Evolutionary conservation across 2,888 invertebrate genomes (phyloP).

Genomic region (Scaptomyza cyrtandrae): DNA sequence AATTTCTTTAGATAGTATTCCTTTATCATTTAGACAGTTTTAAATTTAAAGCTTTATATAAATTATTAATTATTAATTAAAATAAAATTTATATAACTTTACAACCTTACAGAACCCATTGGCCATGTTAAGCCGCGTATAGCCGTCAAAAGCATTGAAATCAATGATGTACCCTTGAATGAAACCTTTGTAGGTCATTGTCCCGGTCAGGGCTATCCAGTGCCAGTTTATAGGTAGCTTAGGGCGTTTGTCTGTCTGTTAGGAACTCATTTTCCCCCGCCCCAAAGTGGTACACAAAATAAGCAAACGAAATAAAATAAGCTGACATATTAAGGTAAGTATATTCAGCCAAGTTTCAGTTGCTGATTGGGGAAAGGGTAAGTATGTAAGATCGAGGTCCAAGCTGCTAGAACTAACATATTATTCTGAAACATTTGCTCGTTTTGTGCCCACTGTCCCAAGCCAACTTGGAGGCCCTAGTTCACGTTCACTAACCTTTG

Average conservation of each 20-base stretch:
- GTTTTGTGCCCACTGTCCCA: slow-evolving; percentile 48
- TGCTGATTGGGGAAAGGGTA: slow-evolving; percentile 15
- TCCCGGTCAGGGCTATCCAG: slow-evolving; percentile 89
- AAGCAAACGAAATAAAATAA: slow-evolving; percentile 46
- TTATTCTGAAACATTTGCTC: slow-evolving; percentile 41
- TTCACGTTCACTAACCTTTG: slow-evolving; percentile 6
- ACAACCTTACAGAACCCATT: slow-evolving; percentile 78
- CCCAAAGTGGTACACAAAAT: slow-evolving; percentile 47
- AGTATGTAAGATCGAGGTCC: slow-evolving; percentile 28
- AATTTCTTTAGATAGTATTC: neutral
- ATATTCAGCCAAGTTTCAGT: neutral
- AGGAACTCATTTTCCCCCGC: slow-evolving; percentile 28
- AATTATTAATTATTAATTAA: neutral
- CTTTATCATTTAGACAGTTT: slow-evolving; percentile 51
- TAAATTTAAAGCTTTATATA: neutral
- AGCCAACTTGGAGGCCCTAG: slow-evolving; percentile 1
- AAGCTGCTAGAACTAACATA: neutral
- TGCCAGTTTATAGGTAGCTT: slow-evolving; percentile 88
- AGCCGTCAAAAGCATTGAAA: slow-evolving; percentile 81
- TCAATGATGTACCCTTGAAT: slow-evolving; percentile 74
- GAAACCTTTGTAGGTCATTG: slow-evolving; percentile 84
- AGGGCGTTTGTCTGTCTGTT: slow-evolving; percentile 29
- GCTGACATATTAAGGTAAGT: slow-evolving; percentile 46
- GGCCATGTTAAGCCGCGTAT: slow-evolving; percentile 83
- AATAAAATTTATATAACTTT: too few species aligned